Conservation (phyloP, 2,797 vertebrate genomes). For the Allobates femoralis region DNA sequence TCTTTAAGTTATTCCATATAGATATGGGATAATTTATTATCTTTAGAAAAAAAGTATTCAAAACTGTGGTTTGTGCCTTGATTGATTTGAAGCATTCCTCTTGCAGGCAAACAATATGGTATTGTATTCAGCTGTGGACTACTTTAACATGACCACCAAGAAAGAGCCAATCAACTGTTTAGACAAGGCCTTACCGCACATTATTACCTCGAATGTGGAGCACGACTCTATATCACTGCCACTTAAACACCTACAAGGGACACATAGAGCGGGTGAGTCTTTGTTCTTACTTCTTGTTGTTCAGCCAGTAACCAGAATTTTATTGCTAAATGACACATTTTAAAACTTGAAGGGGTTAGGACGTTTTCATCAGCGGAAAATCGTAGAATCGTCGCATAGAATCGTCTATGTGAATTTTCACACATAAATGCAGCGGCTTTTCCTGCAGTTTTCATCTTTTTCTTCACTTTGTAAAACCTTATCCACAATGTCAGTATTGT, state of each 20-base stretch:
- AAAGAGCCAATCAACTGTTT: conserved; percentile 40
- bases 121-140: conserved; percentile 81
- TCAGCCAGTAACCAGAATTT: not conserved
- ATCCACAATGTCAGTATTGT: too few relatives aligned
- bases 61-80: not conserved
- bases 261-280: conserved; percentile 80
- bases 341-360: not conserved
- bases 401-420: too few relatives aligned
- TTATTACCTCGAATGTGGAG: conserved; percentile 87
- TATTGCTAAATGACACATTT: not conserved
- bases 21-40: too few relatives aligned
- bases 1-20: too few relatives aligned
- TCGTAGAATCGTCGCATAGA: too few relatives aligned
- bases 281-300: not conserved
- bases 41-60: not conserved
- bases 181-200: conserved; percentile 76
- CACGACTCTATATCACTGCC: conserved; percentile 88
- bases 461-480: too few relatives aligned
- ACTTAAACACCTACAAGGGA: conserved; percentile 78
- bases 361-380: too few relatives aligned
- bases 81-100: not conserved
- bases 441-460: too few relatives aligned
- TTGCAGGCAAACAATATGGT: conserved; percentile 91
- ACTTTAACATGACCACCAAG: conserved; percentile 74
- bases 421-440: too few relatives aligned